Conservation (phyloP, 2,888 invertebrate species). For the Chrysolina oricalcia region DNA sequence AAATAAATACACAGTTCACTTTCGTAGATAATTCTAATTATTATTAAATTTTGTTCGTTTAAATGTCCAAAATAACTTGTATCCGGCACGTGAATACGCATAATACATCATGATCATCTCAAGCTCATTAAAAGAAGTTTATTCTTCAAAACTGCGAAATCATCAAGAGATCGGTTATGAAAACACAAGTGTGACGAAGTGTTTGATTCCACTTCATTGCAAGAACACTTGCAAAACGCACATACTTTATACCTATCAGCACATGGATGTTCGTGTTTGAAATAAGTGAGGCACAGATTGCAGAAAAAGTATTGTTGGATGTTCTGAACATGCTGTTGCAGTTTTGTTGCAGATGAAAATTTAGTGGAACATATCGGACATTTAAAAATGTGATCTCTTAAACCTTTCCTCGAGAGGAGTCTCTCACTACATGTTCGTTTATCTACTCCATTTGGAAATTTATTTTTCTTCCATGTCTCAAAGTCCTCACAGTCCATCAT, state of each 20-base stretch:
- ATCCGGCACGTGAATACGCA: not conserved
- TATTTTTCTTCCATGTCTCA: not conserved
- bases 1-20: too few relatives aligned
- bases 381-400: not conserved
- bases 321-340: not conserved
- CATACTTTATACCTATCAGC: not conserved
- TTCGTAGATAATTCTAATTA: too few relatives aligned
- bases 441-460: not conserved
- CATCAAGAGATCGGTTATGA: slow-evolving; percentile 4
- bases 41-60: too few relatives aligned
- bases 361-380: not conserved
- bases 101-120: not conserved
- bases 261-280: not conserved
- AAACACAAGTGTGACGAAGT: slow-evolving; percentile 8
- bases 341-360: not conserved
- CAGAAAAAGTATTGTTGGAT: slow-evolving; percentile 11
- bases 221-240: slow-evolving; percentile 11
- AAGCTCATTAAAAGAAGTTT: slow-evolving; percentile 14
- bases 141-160: slow-evolving; percentile 15
- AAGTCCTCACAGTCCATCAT: not conserved
- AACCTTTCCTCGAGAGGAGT: not conserved
- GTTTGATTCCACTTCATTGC: not conserved
- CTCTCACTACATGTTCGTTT: not conserved
- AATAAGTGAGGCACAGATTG: slow-evolving; percentile 6
- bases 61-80: too few relatives aligned